Conservation (phyloP, 37 sponge, comb jelly and placozoan genomes). For the Hexactinellida sp. region DNA sequence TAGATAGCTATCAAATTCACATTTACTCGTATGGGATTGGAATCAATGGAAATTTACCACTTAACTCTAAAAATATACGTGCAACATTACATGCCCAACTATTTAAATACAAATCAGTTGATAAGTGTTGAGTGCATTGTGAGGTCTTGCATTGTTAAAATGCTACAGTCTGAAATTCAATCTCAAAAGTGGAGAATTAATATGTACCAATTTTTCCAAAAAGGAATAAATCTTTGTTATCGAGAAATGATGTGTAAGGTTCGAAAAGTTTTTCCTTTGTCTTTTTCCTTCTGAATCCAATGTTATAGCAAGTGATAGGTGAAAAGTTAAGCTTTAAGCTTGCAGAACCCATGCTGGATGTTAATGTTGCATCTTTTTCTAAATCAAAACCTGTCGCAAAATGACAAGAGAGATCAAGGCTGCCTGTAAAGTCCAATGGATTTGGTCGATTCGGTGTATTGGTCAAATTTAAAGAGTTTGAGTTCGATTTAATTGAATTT, state of each 20-base stretch:
- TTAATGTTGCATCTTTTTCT: slow-evolving; percentile 6
- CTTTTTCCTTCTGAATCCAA: slow-evolving; percentile 3
- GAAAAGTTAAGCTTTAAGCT: not conserved
- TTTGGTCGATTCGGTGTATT: slow-evolving; percentile 11
- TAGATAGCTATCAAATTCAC: not conserved
- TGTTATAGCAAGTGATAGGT: slow-evolving; percentile 6
- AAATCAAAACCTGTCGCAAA: slow-evolving; percentile 8
- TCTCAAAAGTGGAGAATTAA: no score
- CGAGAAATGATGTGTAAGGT: not conserved
- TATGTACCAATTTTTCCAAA: slow-evolving; percentile 14
- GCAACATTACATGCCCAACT: not conserved
- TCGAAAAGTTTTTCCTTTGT: not conserved
- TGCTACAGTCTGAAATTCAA: no score
- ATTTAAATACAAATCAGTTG: not conserved
- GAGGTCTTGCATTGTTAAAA: not conserved
- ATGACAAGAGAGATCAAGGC: not conserved
- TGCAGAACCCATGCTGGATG: not conserved
- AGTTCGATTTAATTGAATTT: not conserved
- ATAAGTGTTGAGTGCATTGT: not conserved
- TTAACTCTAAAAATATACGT: not conserved
- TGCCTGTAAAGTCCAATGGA: not conserved
- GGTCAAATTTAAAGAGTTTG: not conserved
- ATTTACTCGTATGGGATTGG: not conserved
- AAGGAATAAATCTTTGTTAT: slow-evolving; percentile 1
- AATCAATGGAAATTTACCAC: not conserved